Evolutionary conservation across 1,140 invertebrate genomes (phyloP).

Genomic region (Bombus waltoni): DNA sequence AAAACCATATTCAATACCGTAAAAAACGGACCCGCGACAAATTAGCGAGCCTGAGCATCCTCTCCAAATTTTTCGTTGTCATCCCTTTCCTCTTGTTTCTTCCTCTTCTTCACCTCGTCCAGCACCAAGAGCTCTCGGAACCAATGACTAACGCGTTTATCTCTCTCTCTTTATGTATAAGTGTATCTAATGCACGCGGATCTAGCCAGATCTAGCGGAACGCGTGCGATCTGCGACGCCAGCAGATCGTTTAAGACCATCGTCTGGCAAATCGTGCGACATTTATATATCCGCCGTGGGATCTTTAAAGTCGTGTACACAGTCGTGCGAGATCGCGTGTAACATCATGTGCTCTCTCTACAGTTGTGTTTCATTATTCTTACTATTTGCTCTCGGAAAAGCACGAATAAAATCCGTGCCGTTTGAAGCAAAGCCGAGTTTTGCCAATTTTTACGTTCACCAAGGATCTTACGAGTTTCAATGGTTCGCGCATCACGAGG

Average conservation of each 20-base stretch:
- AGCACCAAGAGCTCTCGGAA: neutral
- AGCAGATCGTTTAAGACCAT: slow-evolving; percentile 58
- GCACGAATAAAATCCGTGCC: neutral
- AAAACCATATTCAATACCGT: slow-evolving; percentile 49
- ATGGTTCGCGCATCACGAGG: neutral
- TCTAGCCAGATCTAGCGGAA: neutral
- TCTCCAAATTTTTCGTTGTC: slow-evolving; percentile 72
- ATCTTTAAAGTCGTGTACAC: slow-evolving; percentile 68
- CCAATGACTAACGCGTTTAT: neutral
- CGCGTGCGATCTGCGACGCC: slow-evolving; percentile 44
- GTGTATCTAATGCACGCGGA: neutral
- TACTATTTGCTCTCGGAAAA: neutral
- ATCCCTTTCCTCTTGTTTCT: slow-evolving; percentile 11
- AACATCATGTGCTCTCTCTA: neutral
- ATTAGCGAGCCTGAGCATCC: slow-evolving; percentile 75
- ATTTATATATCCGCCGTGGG: slow-evolving; percentile 68
- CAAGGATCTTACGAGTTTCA: neutral
- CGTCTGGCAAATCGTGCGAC: slow-evolving; percentile 55
- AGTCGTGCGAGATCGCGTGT: slow-evolving; percentile 28
- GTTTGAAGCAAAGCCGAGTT: too few relatives aligned
- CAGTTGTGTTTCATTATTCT: neutral
- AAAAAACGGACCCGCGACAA: slow-evolving; percentile 73
- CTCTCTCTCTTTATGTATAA: neutral
- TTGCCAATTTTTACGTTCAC: too few relatives aligned
- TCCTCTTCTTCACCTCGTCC: neutral